Percentiles rank a stretch among this genome's conserved stretches.
These are phyloP conservation scores for Xanthorhoe designata DNA, from an alignment of 2,888 invertebrate species.

Conservation along the genomic window DNA sequence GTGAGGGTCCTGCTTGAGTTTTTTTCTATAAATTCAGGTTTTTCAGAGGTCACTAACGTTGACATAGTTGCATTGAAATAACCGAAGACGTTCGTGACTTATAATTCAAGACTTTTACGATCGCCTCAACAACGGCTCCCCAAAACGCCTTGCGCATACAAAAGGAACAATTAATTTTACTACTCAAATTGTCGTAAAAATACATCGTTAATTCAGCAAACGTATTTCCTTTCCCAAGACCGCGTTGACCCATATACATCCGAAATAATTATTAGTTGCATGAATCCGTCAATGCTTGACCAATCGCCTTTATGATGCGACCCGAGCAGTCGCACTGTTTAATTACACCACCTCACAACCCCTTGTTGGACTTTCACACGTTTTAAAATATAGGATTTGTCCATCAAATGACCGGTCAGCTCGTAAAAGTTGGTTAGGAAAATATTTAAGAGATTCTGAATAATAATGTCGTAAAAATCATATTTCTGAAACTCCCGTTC, in stretches of 20 bases:
- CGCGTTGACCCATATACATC: slow-evolving; percentile 75
- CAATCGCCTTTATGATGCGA: slow-evolving; percentile 75
- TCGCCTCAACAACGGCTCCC: slow-evolving; percentile 28
- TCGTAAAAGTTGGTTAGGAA: slow-evolving; percentile 72
- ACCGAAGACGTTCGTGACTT: slow-evolving; percentile 6
- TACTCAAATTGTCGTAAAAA: slow-evolving; percentile 38
- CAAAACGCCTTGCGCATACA: slow-evolving; percentile 30
- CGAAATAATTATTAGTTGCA: slow-evolving; percentile 58
- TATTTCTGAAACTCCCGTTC: slow-evolving; percentile 58
- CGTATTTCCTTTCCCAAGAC: slow-evolving; percentile 79
- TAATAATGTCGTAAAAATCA: slow-evolving; percentile 80
- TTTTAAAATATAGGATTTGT: slow-evolving; percentile 76
- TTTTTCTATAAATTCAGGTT: background rate
- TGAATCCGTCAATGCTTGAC: slow-evolving; percentile 76
- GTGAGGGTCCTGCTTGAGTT: background rate
- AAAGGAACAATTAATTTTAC: slow-evolving; percentile 36
- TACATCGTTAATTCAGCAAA: slow-evolving; percentile 34
- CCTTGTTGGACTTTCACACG: slow-evolving; percentile 81
- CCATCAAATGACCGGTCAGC: slow-evolving; percentile 68
- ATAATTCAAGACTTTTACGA: slow-evolving; percentile 22
- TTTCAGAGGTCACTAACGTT: slow-evolving; percentile 6
- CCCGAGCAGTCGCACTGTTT: slow-evolving; percentile 68
- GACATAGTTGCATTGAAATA: background rate
- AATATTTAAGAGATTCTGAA: slow-evolving; percentile 63
- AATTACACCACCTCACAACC: slow-evolving; percentile 54